These are phyloP conservation scores for Lithophane socia DNA, from an alignment of 2,888 invertebrate genomes.

Conservation along the genomic window DNA sequence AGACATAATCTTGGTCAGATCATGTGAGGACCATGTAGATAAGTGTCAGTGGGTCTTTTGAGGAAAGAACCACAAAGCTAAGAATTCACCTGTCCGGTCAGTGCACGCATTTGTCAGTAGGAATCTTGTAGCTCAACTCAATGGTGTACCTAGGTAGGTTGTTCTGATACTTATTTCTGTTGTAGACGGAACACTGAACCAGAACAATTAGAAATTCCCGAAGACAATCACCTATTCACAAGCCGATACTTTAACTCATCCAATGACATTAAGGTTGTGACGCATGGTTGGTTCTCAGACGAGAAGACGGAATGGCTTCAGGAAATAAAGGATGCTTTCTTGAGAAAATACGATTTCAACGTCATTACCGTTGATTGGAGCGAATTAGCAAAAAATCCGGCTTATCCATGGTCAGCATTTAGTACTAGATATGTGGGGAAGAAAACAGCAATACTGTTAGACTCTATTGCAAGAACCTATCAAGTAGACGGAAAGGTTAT, in stretches of 20 bases:
- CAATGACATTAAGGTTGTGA: constrained; percentile 86
- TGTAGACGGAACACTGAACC: constrained; percentile 78
- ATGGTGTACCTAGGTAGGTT: not conserved
- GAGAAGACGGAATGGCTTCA: constrained; percentile 81
- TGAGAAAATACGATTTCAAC: constrained; percentile 84
- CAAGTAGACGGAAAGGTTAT: constrained; percentile 70
- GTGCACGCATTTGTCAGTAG: not conserved
- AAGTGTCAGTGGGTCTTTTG: not conserved
- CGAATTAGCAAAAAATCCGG: constrained; percentile 79
- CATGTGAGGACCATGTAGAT: not conserved
- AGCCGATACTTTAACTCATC: constrained; percentile 82
- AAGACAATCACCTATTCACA: constrained; percentile 65
- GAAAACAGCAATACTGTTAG: constrained; percentile 77
- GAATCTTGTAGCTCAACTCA: not conserved
- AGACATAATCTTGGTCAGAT: not conserved
- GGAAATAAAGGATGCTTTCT: constrained; percentile 83
- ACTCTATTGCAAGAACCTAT: constrained; percentile 71
- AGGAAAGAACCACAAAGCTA: not conserved
- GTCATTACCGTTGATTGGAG: constrained; percentile 89
- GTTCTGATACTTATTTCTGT: constrained; percentile 42
- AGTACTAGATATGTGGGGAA: constrained; percentile 86
- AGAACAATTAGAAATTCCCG: constrained; percentile 76
- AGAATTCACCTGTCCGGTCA: not conserved
- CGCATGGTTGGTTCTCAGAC: constrained; percentile 89
- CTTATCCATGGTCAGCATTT: constrained; percentile 84